phyloP scores from a whole-genome alignment of 2,888 invertebrate species.

The Microctonus brassicae region DNA sequence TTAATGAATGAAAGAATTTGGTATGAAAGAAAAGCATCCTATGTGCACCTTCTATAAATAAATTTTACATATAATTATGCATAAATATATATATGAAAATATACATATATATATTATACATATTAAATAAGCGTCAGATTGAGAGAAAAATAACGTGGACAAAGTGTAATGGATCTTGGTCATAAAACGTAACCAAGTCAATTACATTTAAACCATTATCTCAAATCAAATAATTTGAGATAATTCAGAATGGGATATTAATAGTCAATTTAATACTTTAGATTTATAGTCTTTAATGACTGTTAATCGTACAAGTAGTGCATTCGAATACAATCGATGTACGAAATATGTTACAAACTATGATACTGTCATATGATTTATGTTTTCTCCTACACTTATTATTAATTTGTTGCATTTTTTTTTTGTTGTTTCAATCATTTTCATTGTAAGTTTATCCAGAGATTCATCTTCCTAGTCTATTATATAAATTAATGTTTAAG shows the following conservation, averaged over 20 bases:
- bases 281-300: constrained; percentile 51
- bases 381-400: constrained; percentile 43
- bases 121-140: background rate
- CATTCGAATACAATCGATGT: constrained; percentile 37
- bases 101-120: background rate
- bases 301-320: constrained; percentile 52
- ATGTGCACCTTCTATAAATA: constrained; percentile 26
- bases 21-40: constrained; percentile 2
- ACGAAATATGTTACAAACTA: constrained; percentile 41
- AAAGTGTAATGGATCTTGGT: constrained; percentile 5
- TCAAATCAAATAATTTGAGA: constrained; percentile 66
- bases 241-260: constrained; percentile 65
- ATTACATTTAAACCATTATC: constrained; percentile 52
- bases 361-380: constrained; percentile 29
- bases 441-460: constrained; percentile 35
- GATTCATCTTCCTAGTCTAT: constrained; percentile 49
- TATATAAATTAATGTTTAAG: constrained; percentile 39
- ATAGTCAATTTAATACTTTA: constrained; percentile 68
- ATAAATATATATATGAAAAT: background rate
- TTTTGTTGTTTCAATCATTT: background rate
- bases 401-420: constrained; percentile 41
- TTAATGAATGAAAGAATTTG: background rate
- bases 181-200: constrained; percentile 26
- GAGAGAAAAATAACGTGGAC: background rate
- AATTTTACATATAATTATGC: constrained; percentile 22